These are phyloP conservation scores for Pseudonaja textilis DNA, from an alignment of 2,113 vertebrate species.

Conservation along the genomic window DNA sequence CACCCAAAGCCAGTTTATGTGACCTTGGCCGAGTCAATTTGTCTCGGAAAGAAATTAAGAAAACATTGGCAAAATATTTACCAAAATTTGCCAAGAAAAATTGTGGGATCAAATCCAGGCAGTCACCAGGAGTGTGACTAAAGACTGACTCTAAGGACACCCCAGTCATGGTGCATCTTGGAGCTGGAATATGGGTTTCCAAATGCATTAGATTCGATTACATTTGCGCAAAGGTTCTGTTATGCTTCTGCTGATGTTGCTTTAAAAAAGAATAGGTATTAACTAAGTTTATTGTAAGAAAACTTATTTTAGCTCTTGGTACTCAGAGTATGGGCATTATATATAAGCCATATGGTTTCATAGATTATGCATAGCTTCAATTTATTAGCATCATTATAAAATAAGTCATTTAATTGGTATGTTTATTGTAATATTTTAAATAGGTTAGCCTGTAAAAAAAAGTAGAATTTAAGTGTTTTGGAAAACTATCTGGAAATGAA, in stretches of 20 bases:
- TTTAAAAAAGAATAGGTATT: not conserved
- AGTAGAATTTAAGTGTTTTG: conserved; percentile 47
- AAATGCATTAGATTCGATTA: not conserved
- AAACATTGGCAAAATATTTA: not conserved
- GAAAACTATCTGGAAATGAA: conserved; percentile 46
- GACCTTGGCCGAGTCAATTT: not conserved
- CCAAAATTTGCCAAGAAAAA: not conserved
- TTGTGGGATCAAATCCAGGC: not conserved
- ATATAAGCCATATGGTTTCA: conserved; percentile 64
- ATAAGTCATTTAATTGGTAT: conserved; percentile 64
- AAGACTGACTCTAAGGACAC: not conserved
- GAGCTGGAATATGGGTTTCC: not conserved
- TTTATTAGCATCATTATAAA: conserved; percentile 65
- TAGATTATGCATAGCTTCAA: conserved; percentile 62
- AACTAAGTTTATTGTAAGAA: not conserved
- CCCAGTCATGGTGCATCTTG: not conserved
- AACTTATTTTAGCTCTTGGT: conserved; percentile 25
- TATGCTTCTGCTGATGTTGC: not conserved
- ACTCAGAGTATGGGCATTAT: conserved; percentile 51
- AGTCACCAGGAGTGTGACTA: not conserved
- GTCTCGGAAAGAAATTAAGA: not conserved
- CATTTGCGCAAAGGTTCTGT: not conserved
- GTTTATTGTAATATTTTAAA: conserved; percentile 59
- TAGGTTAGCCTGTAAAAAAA: conserved; percentile 38
- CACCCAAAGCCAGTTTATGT: not conserved